phyloP scores from a whole-genome alignment of 2,888 invertebrate genomes.

The Galerucella pusilla region DNA sequence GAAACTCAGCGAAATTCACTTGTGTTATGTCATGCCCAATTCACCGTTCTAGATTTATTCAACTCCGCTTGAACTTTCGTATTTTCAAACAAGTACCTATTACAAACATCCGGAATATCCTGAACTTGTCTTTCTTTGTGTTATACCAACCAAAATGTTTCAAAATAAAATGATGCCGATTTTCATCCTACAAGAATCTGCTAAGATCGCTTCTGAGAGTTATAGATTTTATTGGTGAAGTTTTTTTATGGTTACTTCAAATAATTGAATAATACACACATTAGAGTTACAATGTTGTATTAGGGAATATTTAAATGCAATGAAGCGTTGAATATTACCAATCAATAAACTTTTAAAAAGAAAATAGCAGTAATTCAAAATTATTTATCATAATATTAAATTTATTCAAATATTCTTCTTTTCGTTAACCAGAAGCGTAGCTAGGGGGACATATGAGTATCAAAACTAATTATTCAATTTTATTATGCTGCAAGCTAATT shows the following conservation, averaged over 20 bases:
- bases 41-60: neutral
- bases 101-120: conserved; percentile 5
- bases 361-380: no score
- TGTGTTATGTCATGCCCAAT: neutral
- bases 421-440: no score
- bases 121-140: neutral
- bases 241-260: neutral
- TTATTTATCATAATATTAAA: no score
- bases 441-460: no score
- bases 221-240: neutral
- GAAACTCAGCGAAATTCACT: neutral
- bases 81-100: neutral
- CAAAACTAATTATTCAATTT: no score
- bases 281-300: neutral
- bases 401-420: no score
- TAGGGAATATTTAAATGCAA: neutral
- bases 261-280: neutral
- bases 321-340: neutral
- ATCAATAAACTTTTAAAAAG: no score
- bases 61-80: neutral
- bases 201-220: neutral
- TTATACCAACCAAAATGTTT: neutral
- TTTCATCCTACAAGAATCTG: neutral
- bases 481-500: no score
- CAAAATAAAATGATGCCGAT: neutral